Evolutionary conservation across 1,140 invertebrate genomes (phyloP).

Genomic region (Aphidius ervi): DNA sequence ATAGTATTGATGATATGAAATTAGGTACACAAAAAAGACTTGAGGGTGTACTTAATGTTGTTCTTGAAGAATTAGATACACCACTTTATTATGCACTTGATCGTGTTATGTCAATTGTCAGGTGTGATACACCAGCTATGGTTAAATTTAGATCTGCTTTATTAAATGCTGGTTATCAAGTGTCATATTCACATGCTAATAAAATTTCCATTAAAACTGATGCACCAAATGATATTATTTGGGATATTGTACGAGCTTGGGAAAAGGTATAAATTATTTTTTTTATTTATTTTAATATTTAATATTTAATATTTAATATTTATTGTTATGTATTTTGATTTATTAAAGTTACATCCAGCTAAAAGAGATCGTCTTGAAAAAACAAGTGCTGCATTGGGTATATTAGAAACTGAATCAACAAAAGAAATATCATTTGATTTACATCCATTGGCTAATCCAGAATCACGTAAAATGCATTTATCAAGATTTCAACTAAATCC

Average conservation of each 20-base stretch:
- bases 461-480: conserved; percentile 68
- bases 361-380: conserved; percentile 52
- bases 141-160: conserved; percentile 77
- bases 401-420: conserved; percentile 55
- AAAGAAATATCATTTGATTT: conserved; percentile 58
- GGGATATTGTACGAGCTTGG: conserved; percentile 91
- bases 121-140: conserved; percentile 41
- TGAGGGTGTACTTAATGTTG: conserved; percentile 65
- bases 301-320: background rate
- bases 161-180: conserved; percentile 86
- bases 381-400: conserved; percentile 55
- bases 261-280: conserved; percentile 62
- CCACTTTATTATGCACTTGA: conserved; percentile 84
- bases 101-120: conserved; percentile 51
- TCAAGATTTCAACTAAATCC: conserved; percentile 86
- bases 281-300: conserved; percentile 7
- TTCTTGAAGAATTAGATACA: conserved; percentile 78
- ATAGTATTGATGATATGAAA: conserved; percentile 42
- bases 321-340: background rate
- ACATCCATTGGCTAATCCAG: conserved; percentile 74
- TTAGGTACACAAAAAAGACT: conserved; percentile 74
- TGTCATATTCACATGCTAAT: conserved; percentile 87
- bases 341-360: conserved; percentile 34
- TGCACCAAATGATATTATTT: conserved; percentile 81
- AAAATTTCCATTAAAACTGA: conserved; percentile 90